Conservation (phyloP, 2,888 invertebrate genomes). For the Drosophila gaucha region DNA sequence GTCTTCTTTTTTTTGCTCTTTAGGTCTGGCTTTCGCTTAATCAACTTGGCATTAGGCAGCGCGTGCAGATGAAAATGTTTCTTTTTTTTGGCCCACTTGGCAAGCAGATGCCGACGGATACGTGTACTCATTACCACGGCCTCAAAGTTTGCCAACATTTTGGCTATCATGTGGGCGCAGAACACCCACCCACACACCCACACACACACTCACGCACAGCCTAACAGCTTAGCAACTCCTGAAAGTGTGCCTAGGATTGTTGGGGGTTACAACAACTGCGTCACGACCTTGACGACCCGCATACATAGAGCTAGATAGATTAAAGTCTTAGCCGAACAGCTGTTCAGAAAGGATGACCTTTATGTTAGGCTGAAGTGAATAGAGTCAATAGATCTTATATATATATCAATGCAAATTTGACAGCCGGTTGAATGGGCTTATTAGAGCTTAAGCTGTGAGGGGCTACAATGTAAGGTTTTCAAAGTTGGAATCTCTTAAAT, state of each 20-base stretch:
- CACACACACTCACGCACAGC: neutral
- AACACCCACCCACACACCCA: conserved; percentile 3
- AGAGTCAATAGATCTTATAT: neutral
- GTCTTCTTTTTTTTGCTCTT: conserved; percentile 2
- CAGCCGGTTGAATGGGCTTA: conserved; percentile 10
- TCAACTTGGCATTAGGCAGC: conserved; percentile 51
- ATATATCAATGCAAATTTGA: conserved; percentile 21
- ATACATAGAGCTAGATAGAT: conserved; percentile 13
- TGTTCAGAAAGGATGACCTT: conserved; percentile 14
- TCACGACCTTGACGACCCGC: conserved; percentile 9
- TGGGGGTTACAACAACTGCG: conserved; percentile 13
- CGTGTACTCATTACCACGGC: conserved; percentile 53
- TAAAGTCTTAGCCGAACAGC: conserved; percentile 9
- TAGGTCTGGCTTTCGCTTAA: conserved; percentile 31
- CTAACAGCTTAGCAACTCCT: conserved; percentile 38
- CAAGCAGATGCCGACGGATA: conserved; percentile 27
- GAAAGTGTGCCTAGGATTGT: conserved; percentile 11
- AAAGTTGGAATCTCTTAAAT: too few species aligned
- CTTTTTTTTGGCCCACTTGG: conserved; percentile 18
- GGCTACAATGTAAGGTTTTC: neutral
- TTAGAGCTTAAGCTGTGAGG: conserved; percentile 8
- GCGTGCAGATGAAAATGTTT: conserved; percentile 30
- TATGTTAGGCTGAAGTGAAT: neutral
- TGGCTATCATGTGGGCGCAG: conserved; percentile 20
- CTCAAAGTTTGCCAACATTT: conserved; percentile 37